Evolutionary conservation across 2,797 vertebrate species (phyloP).

Genomic region (Aplochiton taeniatus): DNA sequence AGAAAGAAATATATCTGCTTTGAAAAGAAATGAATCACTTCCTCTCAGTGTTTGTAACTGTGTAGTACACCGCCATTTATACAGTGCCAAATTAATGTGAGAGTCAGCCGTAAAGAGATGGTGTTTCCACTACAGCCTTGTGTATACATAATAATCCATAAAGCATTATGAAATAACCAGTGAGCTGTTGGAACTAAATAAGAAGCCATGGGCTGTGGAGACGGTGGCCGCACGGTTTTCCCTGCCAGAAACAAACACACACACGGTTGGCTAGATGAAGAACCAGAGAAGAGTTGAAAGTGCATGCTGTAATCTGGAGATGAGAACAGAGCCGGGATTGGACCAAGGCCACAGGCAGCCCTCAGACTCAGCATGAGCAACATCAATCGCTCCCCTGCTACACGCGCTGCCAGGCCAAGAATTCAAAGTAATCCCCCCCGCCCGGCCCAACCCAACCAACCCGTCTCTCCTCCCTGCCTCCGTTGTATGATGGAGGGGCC

Average conservation of each 20-base stretch:
- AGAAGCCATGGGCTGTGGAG: background rate
- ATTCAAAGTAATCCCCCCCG: conserved; percentile 3
- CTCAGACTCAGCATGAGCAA: conserved; percentile 8
- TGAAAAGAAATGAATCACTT: conserved; percentile 1
- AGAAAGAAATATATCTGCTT: conserved; percentile 29
- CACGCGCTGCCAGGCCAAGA: conserved; percentile 6
- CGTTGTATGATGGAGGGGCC: conserved; percentile 18
- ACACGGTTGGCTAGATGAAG: background rate
- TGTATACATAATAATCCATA: background rate
- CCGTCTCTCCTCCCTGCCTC: background rate
- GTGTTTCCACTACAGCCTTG: conserved; percentile 7
- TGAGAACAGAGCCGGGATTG: background rate
- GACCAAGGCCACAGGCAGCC: background rate
- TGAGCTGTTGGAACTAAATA: background rate
- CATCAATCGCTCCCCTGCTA: conserved; percentile 8
- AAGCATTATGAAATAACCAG: background rate
- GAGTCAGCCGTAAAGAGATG: conserved; percentile 12
- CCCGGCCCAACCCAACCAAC: background rate
- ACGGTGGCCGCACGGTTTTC: background rate
- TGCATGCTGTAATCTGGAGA: conserved; percentile 7
- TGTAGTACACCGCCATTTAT: conserved; percentile 21
- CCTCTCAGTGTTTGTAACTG: conserved; percentile 36
- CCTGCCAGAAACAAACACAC: background rate
- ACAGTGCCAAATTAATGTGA: conserved; percentile 3
- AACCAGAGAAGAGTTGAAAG: background rate